Evolutionary conservation across 2,797 vertebrate species (phyloP).

Genomic region (Acanthiza pusilla): DNA sequence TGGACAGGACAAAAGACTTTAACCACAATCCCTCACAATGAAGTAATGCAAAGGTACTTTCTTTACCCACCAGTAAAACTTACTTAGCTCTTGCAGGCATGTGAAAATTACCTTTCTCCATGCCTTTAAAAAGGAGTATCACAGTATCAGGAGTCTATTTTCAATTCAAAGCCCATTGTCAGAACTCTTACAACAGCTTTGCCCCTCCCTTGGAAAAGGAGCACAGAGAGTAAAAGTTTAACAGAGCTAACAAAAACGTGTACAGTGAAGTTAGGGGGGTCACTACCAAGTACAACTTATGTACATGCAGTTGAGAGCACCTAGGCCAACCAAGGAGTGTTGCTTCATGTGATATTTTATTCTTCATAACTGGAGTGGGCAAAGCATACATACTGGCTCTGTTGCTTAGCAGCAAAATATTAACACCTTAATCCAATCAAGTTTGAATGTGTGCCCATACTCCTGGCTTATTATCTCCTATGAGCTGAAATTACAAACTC

Average conservation of each 20-base stretch:
- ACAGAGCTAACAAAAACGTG: background rate
- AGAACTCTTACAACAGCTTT: background rate
- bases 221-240: background rate
- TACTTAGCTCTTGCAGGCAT: background rate
- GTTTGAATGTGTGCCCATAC: background rate
- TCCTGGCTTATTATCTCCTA: background rate
- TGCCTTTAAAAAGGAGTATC: background rate
- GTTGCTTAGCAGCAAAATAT: background rate
- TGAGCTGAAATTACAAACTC: background rate
- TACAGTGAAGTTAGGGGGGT: background rate
- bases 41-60: background rate
- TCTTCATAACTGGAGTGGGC: background rate
- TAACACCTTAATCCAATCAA: background rate
- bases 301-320: background rate
- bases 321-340: background rate
- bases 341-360: background rate
- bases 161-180: background rate
- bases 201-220: background rate
- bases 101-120: background rate
- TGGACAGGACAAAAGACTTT: background rate
- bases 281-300: background rate
- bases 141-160: background rate
- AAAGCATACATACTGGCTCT: background rate
- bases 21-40: background rate
- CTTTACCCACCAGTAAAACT: background rate